Evolutionary conservation across 35 echinoderm and acorn worm genomes (phyloP).

Genomic region (Chiridota heheva): DNA sequence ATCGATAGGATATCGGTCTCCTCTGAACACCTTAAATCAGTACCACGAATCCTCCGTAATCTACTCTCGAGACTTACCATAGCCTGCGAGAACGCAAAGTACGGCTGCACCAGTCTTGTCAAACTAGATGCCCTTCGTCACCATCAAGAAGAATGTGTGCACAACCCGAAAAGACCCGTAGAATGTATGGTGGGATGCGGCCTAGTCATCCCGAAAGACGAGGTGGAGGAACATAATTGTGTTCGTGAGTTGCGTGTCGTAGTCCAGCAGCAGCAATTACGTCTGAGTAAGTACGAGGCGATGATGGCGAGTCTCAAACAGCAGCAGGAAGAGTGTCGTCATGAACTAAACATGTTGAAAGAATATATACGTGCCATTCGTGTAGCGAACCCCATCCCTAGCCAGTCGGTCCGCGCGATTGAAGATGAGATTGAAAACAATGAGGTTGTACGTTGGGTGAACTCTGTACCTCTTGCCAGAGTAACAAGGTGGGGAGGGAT

Average conservation of each 20-base stretch:
- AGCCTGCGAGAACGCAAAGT: slow-evolving; percentile 82
- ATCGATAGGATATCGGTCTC: slow-evolving; percentile 88
- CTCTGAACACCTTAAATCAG: slow-evolving; percentile 86
- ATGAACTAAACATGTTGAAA: slow-evolving; percentile 91
- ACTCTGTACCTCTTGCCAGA: slow-evolving; percentile 78
- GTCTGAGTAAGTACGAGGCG: slow-evolving; percentile 53
- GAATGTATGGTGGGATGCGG: slow-evolving; percentile 89
- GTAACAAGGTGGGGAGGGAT: slow-evolving; percentile 98
- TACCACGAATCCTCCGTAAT: slow-evolving; percentile 90
- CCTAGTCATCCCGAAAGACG: slow-evolving; percentile 97
- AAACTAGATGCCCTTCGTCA: slow-evolving; percentile 76
- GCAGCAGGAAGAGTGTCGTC: slow-evolving; percentile 60
- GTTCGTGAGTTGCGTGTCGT: slow-evolving; percentile 77
- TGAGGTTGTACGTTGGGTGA: slow-evolving; percentile 94
- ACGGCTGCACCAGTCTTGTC: slow-evolving; percentile 75
- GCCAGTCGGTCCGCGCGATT: slow-evolving; percentile 89
- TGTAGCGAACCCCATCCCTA: slow-evolving; percentile 78
- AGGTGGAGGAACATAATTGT: slow-evolving; percentile 88
- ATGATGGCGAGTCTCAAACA: slow-evolving; percentile 75
- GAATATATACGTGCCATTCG: slow-evolving; percentile 96
- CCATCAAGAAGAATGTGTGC: slow-evolving; percentile 89
- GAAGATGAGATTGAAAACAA: slow-evolving; percentile 98
- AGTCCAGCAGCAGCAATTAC: slow-evolving; percentile 73
- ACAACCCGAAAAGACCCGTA: slow-evolving; percentile 95
- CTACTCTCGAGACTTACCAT: slow-evolving; percentile 82